Conservation (phyloP, 2,888 invertebrate genomes). For the Melieria omissa region DNA sequence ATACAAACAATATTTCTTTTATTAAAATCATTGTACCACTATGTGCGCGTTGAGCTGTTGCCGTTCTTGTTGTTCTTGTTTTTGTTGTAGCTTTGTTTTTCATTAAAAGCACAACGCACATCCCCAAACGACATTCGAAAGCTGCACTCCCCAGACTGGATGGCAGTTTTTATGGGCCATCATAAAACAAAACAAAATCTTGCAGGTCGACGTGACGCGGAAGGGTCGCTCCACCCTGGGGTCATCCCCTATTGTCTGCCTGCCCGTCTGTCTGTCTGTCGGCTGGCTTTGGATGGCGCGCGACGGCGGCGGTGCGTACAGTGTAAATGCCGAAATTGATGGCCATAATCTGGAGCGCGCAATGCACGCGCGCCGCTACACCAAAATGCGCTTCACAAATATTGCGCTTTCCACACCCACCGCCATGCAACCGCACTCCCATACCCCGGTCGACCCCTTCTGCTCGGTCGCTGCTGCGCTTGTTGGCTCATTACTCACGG, state of each 20-base stretch:
- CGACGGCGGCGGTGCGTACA: too few relatives aligned
- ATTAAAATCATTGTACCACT: too few relatives aligned
- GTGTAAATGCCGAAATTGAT: constrained; percentile 61
- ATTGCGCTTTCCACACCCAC: constrained; percentile 33
- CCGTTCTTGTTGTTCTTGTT: not conserved
- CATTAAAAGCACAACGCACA: not conserved
- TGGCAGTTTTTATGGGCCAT: too few relatives aligned
- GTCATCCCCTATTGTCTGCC: too few relatives aligned
- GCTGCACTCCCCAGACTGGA: too few relatives aligned
- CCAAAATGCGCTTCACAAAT: constrained; percentile 42
- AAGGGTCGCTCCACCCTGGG: too few relatives aligned
- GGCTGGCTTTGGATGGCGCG: too few relatives aligned
- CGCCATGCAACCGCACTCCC: constrained; percentile 1
- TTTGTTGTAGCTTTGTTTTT: not conserved
- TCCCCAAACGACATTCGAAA: not conserved
- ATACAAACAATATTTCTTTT: too few relatives aligned
- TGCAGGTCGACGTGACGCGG: too few relatives aligned
- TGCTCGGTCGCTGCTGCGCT: constrained; percentile 40
- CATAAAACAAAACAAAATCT: too few relatives aligned
- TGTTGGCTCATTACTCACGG: not conserved
- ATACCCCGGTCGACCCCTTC: constrained; percentile 16
- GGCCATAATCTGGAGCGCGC: constrained; percentile 57
- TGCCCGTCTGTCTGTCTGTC: too few relatives aligned
- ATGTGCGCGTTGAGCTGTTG: too few relatives aligned
- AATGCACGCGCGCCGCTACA: constrained; percentile 31